Evolutionary conservation across 2,797 vertebrate genomes (phyloP).

Genomic region (Eulemur mongoz): DNA sequence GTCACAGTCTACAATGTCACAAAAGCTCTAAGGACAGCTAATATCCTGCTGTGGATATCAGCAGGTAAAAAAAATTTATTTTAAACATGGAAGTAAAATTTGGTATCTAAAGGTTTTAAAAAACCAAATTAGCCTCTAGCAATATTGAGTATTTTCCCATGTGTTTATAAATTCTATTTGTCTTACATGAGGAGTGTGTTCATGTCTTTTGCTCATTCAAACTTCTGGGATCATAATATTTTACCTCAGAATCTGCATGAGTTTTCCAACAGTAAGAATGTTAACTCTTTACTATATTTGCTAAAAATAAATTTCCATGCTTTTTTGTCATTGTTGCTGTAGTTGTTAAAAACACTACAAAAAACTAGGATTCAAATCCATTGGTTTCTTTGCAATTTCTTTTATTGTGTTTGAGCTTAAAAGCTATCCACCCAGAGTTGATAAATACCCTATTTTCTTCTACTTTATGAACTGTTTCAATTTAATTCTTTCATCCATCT

Average conservation of each 20-base stretch:
- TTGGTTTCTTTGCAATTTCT: constrained; percentile 19
- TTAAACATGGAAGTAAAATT: constrained; percentile 1
- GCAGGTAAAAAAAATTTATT: not conserved
- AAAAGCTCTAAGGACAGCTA: not conserved
- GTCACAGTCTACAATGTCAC: not conserved
- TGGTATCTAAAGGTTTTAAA: not conserved
- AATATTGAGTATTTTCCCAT: not conserved
- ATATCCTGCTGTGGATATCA: not conserved
- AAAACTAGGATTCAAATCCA: constrained; percentile 41
- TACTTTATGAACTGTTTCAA: not conserved
- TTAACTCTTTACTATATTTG: not conserved
- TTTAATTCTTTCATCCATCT: constrained; percentile 22
- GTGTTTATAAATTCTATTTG: not conserved
- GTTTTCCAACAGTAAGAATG: constrained; percentile 36
- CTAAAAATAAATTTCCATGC: not conserved
- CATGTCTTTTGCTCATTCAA: not conserved
- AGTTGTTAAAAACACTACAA: not conserved
- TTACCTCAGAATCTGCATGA: not conserved
- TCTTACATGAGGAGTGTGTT: not conserved
- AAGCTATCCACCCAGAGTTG: not conserved
- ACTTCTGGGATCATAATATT: not conserved
- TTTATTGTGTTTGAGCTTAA: not conserved
- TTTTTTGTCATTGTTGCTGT: not conserved
- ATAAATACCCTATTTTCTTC: not conserved
- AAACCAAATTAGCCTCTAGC: not conserved